Evolutionary conservation across 1,140 invertebrate species (phyloP), one percentile per base, ranked within the genome.

Genomic region (Steinernema feltiae): DNA sequence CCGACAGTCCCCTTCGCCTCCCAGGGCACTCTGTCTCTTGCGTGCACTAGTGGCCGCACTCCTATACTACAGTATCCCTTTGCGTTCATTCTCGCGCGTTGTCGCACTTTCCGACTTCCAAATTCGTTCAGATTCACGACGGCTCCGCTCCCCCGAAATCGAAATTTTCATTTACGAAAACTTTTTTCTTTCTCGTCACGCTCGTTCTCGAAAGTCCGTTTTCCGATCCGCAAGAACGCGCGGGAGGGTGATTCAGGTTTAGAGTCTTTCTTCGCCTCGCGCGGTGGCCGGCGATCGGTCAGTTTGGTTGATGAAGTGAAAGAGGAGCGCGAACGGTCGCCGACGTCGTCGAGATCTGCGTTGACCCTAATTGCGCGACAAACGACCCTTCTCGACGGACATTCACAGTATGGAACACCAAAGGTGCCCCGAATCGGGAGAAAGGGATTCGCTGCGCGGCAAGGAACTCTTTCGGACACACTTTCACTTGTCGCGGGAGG

Each of bases 291-390:
- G 53, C 53, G 53, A 63, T 63, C 53, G 53, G 53, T 63, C 53
- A 63, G 53, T 63, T 15, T 27, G 7, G 53, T 27, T 63, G 12
- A 63, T 63, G 53, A 63, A 63, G 53, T 63, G 53, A 63, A 63
- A 63, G 53, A 63, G 53, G 53, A 15, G 53, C 53, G 53, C 53
- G 53, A 63, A 63, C 53, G 41, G 41, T 46, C 41, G 41, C 41
- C 41, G 35, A 41, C 35, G 35, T 41, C 7, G 35, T 63, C 53
- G 53, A 27, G 53, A 63, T 63, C 53, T 21, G 53, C 53, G 53
- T 63, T 41, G 53, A 63, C 53, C 53, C 53, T 63, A 63, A 63
- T 63, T 63, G 53, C 53, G 53, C 53, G 53, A 27, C 53, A 21
- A 63, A 63, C 53, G 53, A 63, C 53, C 24, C 53, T 63, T 15